Evolutionary conservation across 2,888 invertebrate species (phyloP), one percentile per base, ranked within the genome.

Genomic region (Hermaeophaga mercurialis): DNA sequence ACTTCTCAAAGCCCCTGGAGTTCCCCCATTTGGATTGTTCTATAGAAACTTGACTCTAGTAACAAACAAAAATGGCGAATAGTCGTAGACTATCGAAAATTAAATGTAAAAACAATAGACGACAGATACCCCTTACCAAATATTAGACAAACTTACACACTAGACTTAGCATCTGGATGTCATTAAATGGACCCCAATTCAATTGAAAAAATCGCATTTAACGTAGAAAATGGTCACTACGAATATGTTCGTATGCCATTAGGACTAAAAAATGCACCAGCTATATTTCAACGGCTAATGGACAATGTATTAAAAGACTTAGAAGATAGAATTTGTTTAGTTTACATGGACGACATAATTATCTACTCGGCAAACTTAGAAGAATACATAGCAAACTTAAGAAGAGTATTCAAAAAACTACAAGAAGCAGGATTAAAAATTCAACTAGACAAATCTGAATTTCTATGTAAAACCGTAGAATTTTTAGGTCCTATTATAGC

Each of bases 221-320:
- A 36, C n/a, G n/a, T n/a, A n/a, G n/a, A n/a, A n/a, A n/a, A n/a
- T 8, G 22, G 39, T 18, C 54, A 48, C 9, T 41, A 44, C 8
- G 62, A 44, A 15, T 54, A 58, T 22, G 0, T 24, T n/a, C n/a
- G n/a, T n/a, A n/a, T n/a, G n/a, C n/a, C n/a, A n/a, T n/a, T n/a
- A n/a, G n/a, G n/a, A n/a, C n/a, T n/a, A n/a, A n/a, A n/a, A n/a
- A n/a, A n/a, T n/a, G n/a, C n/a, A n/a, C n/a, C n/a, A n/a, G n/a
- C 54, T 14, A 58, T 54, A 11, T 56, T 60, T 19, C 58, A 55
- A 38, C 11, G 53, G 24, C 34, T 48, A 2, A 56, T 56, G 47
- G 50, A 59, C 24, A 28, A 57, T 58, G 86, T 43, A 14, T 18
- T 7, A 12, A 22, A 24, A n/a, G n/a, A n/a, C n/a, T n/a, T n/a